These are phyloP conservation scores for Drosophila bipectinata DNA, from an alignment of 1,140 invertebrate species.

Conservation along the genomic window DNA sequence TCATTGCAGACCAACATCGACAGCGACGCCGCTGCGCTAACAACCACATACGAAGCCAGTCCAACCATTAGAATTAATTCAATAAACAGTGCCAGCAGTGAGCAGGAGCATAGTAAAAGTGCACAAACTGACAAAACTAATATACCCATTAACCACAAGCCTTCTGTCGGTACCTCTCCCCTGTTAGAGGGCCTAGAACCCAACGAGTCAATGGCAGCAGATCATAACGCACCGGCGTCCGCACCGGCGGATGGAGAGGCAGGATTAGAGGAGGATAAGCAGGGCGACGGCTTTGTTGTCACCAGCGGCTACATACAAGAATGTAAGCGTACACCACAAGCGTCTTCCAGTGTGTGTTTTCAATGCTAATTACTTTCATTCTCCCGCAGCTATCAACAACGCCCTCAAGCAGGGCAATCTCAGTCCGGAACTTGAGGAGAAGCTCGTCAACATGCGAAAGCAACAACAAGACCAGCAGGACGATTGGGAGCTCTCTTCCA, in stretches of 20 bases:
- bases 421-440: constrained; percentile 96
- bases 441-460: constrained; percentile 93
- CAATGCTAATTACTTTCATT: neutral
- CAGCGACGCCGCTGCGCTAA: constrained; percentile 56
- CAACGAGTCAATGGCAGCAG: constrained; percentile 12
- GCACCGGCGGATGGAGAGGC: constrained; percentile 1
- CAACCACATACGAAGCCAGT: constrained; percentile 44
- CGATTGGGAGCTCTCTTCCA: constrained; percentile 56
- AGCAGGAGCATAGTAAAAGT: constrained; percentile 41
- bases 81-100: constrained; percentile 31
- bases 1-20: constrained; percentile 73
- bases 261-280: constrained; percentile 33
- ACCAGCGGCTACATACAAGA: constrained; percentile 95
- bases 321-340: constrained; percentile 56
- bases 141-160: constrained; percentile 44
- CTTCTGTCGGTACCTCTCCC: constrained; percentile 22
- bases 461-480: constrained; percentile 93
- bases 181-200: constrained; percentile 57
- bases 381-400: constrained; percentile 89
- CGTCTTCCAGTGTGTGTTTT: no score
- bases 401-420: constrained; percentile 93
- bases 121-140: constrained; percentile 63
- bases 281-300: constrained; percentile 88
- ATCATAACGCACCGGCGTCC: constrained; percentile 7
- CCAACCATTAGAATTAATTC: constrained; percentile 44